Percentiles rank a stretch among this genome's conserved stretches.
These are phyloP conservation scores for Ursus arctos DNA, from an alignment of 2,113 vertebrate genomes.

Conservation along the genomic window DNA sequence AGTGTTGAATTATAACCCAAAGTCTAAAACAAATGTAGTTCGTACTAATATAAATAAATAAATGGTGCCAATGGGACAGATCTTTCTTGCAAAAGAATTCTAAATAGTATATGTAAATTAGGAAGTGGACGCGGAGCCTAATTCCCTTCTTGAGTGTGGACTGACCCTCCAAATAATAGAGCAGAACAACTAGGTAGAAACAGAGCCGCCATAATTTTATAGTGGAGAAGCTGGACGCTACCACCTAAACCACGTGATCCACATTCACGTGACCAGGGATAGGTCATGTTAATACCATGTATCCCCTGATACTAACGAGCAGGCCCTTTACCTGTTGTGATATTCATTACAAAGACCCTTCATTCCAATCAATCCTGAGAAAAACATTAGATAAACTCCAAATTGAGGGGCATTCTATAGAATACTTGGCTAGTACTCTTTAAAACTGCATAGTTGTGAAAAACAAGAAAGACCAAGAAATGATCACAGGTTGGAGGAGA, in stretches of 20 bases:
- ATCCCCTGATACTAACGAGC: background rate
- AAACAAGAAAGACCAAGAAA: background rate
- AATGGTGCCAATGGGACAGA: background rate
- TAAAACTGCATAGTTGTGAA: background rate
- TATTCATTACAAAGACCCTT: background rate
- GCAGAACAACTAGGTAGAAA: background rate
- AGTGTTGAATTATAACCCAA: background rate
- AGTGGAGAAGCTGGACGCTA: background rate
- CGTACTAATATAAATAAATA: background rate
- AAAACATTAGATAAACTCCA: background rate
- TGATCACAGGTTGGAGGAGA: background rate
- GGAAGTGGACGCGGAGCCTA: background rate
- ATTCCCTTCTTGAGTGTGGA: background rate
- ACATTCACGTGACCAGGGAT: rapidly evolving
- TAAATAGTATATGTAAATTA: background rate
- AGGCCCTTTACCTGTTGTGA: background rate
- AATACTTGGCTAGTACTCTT: background rate
- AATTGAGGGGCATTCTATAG: background rate
- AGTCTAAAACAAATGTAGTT: background rate
- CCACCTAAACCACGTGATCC: too few species aligned
- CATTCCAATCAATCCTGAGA: background rate
- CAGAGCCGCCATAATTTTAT: background rate
- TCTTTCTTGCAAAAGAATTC: background rate
- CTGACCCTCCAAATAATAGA: background rate
- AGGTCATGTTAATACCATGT: background rate